Evolutionary conservation across 2,797 vertebrate genomes (phyloP).

Genomic region (Sebastes cheni): DNA sequence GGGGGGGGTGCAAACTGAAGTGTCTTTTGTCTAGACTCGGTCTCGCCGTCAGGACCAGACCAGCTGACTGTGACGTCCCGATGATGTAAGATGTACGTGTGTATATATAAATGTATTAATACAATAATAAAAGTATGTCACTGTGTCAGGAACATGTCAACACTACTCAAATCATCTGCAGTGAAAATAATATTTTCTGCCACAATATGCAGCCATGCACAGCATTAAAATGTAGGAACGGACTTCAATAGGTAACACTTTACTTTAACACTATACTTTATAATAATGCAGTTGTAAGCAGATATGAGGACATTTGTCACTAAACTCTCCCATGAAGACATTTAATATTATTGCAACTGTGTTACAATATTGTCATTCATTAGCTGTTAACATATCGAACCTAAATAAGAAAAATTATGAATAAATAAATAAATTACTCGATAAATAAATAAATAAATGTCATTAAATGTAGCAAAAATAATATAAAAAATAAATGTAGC

Average conservation of each 20-base stretch:
- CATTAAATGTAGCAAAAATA: no score
- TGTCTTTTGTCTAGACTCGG: constrained; percentile 59
- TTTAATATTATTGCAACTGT: background rate
- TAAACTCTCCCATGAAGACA: background rate
- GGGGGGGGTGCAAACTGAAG: constrained; percentile 14
- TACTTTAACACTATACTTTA: background rate
- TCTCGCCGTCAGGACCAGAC: constrained; percentile 20
- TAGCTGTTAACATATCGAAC: background rate
- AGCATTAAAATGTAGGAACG: background rate
- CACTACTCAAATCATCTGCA: background rate
- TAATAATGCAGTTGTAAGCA: background rate
- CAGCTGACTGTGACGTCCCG: constrained; percentile 44
- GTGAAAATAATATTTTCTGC: background rate
- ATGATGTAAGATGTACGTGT: background rate
- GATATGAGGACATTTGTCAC: background rate
- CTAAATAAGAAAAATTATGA: no score
- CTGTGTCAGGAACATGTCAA: background rate
- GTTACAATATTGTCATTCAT: background rate
- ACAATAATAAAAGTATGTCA: background rate
- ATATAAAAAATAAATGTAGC: no score
- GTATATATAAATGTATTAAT: background rate
- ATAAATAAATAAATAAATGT: no score
- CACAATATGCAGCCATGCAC: background rate
- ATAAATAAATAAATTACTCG: no score
- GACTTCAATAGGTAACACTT: background rate